These are phyloP conservation scores for Falco naumanni DNA, from an alignment of 2,797 vertebrate genomes.

Conservation along the genomic window DNA sequence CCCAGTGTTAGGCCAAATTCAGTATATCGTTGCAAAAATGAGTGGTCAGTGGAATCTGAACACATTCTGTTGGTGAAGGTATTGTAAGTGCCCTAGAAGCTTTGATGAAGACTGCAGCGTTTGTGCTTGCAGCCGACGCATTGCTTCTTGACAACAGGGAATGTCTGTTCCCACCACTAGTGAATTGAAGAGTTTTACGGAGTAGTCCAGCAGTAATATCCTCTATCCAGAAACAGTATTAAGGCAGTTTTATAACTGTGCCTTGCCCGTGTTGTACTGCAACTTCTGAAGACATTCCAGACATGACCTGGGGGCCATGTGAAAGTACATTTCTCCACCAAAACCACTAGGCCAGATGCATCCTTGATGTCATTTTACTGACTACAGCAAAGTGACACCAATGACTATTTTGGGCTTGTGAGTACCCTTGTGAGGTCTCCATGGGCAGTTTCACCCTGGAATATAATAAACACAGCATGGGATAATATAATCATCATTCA, in stretches of 20 bases:
- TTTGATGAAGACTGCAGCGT: not conserved
- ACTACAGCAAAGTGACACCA: not conserved
- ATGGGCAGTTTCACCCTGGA: not conserved
- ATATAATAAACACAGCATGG: not conserved
- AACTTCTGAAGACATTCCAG: slow-evolving; percentile 33
- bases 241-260: not conserved
- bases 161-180: not conserved
- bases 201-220: not conserved
- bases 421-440: not conserved
- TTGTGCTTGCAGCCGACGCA: not conserved
- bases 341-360: slow-evolving; percentile 4
- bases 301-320: slow-evolving; percentile 2
- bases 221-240: not conserved
- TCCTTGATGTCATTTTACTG: slow-evolving; percentile 20
- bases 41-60: not conserved
- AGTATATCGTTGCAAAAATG: not conserved
- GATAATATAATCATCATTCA: not conserved
- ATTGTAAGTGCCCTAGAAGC: not conserved
- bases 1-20: not conserved
- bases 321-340: not conserved
- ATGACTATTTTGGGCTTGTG: not conserved
- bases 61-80: not conserved
- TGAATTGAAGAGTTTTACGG: not conserved
- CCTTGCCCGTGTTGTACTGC: not conserved
- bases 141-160: not conserved